Percentiles rank a stretch among this genome's conserved stretches.
Evolutionary conservation across 2,113 vertebrate species (phyloP).

Genomic region (Heterotis niloticus): DNA sequence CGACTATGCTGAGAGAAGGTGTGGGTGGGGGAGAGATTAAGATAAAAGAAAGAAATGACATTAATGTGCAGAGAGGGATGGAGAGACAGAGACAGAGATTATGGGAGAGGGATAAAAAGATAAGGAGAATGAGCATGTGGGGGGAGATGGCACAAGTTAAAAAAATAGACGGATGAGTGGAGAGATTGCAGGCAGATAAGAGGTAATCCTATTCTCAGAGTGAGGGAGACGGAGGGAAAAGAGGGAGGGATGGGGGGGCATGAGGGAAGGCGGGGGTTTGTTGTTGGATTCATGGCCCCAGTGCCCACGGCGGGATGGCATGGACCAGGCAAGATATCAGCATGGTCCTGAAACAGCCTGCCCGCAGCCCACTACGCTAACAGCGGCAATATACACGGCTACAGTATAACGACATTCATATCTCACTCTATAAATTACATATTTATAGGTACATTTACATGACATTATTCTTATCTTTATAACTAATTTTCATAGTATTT

Average conservation of each 20-base stretch:
- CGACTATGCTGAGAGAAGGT: constrained; percentile 43
- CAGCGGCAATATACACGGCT: background rate
- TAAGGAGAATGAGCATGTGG: constrained; percentile 2
- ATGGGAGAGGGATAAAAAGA: constrained; percentile 36
- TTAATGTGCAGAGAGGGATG: constrained; percentile 21
- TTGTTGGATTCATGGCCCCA: constrained; percentile 5
- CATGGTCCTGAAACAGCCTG: background rate
- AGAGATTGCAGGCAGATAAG: constrained; percentile 22
- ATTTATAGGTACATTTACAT: too few relatives aligned
- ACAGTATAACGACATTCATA: too few relatives aligned
- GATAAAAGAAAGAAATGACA: constrained; percentile 23
- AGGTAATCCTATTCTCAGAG: constrained; percentile 23
- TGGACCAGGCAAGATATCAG: background rate
- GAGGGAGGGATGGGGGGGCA: background rate
- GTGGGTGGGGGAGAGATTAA: constrained; percentile 33
- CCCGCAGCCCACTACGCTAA: background rate
- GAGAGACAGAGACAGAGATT: constrained; percentile 24
- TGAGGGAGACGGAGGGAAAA: background rate
- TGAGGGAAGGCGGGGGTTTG: background rate
- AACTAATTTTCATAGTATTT: too few relatives aligned
- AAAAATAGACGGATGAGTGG: constrained; percentile 20
- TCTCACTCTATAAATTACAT: too few relatives aligned
- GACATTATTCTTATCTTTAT: too few relatives aligned
- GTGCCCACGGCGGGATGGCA: constrained; percentile 1
- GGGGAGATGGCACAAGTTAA: background rate